Percentiles rank a stretch among this genome's conserved stretches.
Evolutionary conservation across 2,113 vertebrate genomes (phyloP).

Genomic region (Marmota monax): DNA sequence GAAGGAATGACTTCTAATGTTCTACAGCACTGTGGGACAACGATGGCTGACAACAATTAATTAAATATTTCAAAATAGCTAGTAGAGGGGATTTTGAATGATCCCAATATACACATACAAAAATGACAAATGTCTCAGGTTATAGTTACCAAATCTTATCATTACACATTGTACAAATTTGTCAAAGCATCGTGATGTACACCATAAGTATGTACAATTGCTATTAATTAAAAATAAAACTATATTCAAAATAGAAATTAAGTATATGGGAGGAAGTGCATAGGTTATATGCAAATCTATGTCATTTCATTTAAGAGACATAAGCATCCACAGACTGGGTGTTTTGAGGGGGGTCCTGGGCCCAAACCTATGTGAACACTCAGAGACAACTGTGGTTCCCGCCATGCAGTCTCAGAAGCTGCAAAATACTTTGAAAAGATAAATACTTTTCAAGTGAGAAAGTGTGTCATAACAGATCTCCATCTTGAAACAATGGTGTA

Average conservation of each 20-base stretch:
- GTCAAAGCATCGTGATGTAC: not conserved
- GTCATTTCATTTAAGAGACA: not conserved
- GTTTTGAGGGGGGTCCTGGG: not conserved
- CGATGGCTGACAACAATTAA: not conserved
- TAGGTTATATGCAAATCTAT: not conserved
- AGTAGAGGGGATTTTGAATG: not conserved
- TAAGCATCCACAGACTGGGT: not conserved
- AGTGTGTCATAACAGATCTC: not conserved
- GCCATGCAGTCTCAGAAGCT: not conserved
- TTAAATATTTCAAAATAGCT: not conserved
- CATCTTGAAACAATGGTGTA: conserved; percentile 16
- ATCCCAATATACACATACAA: not conserved
- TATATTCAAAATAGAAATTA: not conserved
- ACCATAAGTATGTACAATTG: not conserved
- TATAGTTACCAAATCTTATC: not conserved
- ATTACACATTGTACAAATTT: not conserved
- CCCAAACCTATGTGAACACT: not conserved
- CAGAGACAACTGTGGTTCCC: not conserved
- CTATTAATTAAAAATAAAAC: not conserved
- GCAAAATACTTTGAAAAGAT: conserved; percentile 17
- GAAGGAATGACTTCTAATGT: not conserved
- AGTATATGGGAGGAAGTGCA: not conserved
- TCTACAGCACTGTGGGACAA: not conserved
- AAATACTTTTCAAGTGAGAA: not conserved
- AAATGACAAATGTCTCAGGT: not conserved